These are phyloP conservation scores for Vesta saturnalis DNA, from an alignment of 2,888 invertebrate species.

Conservation along the genomic window DNA sequence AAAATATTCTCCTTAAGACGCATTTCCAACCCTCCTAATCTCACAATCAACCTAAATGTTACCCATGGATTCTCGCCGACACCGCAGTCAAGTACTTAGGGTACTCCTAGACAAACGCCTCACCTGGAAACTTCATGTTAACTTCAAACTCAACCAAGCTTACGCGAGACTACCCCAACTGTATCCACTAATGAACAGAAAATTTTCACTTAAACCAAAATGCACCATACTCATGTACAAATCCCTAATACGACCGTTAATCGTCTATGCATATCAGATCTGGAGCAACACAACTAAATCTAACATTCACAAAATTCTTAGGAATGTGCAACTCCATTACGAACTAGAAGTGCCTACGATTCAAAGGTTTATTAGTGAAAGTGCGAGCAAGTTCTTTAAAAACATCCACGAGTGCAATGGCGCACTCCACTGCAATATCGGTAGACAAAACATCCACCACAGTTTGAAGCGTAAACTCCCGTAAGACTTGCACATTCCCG, in stretches of 20 bases:
- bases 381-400: no score
- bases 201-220: constrained; percentile 7
- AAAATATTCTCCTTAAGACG: no score
- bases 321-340: not conserved
- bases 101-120: not conserved
- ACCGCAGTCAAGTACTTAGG: constrained; percentile 1
- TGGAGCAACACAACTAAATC: constrained; percentile 16
- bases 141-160: constrained; percentile 11
- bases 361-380: not conserved
- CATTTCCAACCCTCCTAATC: no score
- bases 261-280: not conserved
- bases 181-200: constrained; percentile 16
- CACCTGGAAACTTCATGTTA: constrained; percentile 13
- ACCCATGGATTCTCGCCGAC: not conserved
- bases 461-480: constrained; percentile 15
- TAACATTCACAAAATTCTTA: not conserved
- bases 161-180: no score
- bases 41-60: no score
- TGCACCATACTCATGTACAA: constrained; percentile 16
- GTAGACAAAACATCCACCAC: constrained; percentile 6
- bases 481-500: constrained; percentile 12
- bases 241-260: constrained; percentile 2
- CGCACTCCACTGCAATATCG: no score
- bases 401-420: constrained; percentile 12
- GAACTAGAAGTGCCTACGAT: not conserved